Evolutionary conservation across 2,888 invertebrate genomes (phyloP), one percentile per base, ranked within the genome.

Genomic region (Podabrus alpinus): DNA sequence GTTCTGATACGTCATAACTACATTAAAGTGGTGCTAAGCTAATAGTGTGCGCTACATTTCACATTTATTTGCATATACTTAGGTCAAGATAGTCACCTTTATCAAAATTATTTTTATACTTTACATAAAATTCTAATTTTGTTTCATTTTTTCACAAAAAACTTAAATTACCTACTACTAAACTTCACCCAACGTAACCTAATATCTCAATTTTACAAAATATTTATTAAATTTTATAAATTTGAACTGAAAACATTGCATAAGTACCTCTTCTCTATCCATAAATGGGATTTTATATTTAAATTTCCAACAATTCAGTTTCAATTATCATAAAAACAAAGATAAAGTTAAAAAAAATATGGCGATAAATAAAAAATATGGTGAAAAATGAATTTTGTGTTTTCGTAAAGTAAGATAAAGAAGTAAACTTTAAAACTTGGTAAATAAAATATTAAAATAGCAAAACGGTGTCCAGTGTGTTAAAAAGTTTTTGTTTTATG

Each of bases 1-100:
- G 64, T 74, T 76, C 76, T 73, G 76, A 78, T 74, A 76, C 78
- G 72, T 71, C 73, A 76, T 73, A 73, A 75, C 72, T 67, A 72
- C 72, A 75, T 75, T 72, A 72, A 62, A 75, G 62, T 68, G 72
- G 75, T 72, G 70, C 45, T 45, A 75, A 72, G 67, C 62, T 69
- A 61, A 70, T 45, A 72, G 62, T 67, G 45, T 70, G 66, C 69
- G 72, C 75, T 69, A 66, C 72, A 75, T 45, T 45, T 45, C n/a
- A 45, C 45, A 45, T 45, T 45, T 45, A 45, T 45, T 45, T 45
- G 45, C 45, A 29, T 29, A 29, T 13, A 29, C 29, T 29, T 29
- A 29, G 29, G 29, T 29, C 13, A 29, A 13, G 29, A 13, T 29
- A 29, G 13, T 29, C 13, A 5, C 13, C 13, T 7, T 4, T 21